A percentile compares a stretch with the other conserved stretches of the same genome.
phyloP scores from a whole-genome alignment of 2,797 vertebrate species.

The Chloroceryle inda region DNA sequence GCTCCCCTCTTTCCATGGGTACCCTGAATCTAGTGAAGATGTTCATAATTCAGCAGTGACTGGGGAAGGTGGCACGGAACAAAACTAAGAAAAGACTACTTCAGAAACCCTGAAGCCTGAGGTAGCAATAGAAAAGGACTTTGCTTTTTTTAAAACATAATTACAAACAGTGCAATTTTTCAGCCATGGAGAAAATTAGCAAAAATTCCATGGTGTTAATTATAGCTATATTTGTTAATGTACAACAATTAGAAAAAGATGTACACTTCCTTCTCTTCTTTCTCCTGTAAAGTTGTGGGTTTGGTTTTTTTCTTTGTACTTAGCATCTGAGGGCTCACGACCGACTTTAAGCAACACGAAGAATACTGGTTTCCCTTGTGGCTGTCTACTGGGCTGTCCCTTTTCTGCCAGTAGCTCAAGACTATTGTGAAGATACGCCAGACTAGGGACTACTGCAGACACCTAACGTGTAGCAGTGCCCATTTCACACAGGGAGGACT shows the following conservation, averaged over 20 bases:
- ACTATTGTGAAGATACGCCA: background rate
- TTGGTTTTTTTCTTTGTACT: background rate
- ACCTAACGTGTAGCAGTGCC: background rate
- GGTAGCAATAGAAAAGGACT: background rate
- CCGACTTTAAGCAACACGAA: background rate
- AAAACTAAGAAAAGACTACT: background rate
- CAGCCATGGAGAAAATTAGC: background rate
- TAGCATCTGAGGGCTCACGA: background rate
- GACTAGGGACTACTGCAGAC: background rate
- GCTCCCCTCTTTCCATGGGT: slow-evolving; percentile 2
- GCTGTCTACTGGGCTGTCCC: background rate
- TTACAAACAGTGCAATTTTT: background rate
- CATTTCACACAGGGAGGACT: background rate
- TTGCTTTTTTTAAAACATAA: background rate
- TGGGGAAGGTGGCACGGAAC: background rate
- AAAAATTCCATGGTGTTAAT: background rate
- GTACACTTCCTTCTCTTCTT: background rate
- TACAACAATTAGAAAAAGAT: background rate
- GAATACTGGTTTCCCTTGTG: background rate
- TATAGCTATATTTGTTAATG: background rate
- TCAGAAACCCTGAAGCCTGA: background rate
- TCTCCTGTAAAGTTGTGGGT: background rate
- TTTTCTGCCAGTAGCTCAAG: background rate
- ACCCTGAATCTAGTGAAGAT: background rate
- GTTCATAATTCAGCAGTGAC: background rate